Conservation (phyloP, 2,797 vertebrate genomes). For the Urosaurus nigricauda region DNA sequence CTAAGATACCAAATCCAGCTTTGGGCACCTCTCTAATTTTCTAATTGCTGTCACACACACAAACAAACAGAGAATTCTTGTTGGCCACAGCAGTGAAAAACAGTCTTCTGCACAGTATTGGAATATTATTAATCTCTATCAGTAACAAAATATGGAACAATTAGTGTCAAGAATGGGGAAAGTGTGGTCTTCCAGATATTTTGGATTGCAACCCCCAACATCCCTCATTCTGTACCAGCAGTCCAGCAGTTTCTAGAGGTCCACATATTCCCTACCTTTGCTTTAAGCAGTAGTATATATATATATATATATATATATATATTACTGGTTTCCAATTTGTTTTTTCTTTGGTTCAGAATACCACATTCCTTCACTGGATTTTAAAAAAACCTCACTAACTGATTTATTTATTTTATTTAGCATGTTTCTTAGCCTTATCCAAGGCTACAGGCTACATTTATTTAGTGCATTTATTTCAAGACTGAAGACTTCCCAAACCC, state of each 20-base stretch:
- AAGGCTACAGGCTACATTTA: no score
- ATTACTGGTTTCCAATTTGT: not conserved
- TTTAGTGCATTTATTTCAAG: no score
- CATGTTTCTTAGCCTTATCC: no score
- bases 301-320: no score
- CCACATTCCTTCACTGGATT: not conserved
- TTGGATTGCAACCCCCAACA: not conserved
- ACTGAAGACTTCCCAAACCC: no score
- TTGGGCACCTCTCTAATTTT: not conserved
- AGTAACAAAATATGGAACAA: not conserved
- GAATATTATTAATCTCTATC: not conserved
- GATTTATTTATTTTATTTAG: no score
- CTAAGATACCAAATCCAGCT: not conserved
- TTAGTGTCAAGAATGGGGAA: not conserved
- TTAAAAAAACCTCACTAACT: no score
- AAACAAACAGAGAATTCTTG: not conserved
- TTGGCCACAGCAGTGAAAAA: not conserved
- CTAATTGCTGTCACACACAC: not conserved
- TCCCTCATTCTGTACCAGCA: no score
- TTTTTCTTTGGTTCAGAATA: not conserved
- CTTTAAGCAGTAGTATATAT: no score
- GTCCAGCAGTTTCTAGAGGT: no score
- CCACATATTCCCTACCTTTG: no score
- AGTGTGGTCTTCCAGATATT: not conserved
- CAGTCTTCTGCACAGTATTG: no score